Evolutionary conservation across 1,140 invertebrate genomes (phyloP), one percentile per base, ranked within the genome.

Genomic region (Coboldia fuscipes): DNA sequence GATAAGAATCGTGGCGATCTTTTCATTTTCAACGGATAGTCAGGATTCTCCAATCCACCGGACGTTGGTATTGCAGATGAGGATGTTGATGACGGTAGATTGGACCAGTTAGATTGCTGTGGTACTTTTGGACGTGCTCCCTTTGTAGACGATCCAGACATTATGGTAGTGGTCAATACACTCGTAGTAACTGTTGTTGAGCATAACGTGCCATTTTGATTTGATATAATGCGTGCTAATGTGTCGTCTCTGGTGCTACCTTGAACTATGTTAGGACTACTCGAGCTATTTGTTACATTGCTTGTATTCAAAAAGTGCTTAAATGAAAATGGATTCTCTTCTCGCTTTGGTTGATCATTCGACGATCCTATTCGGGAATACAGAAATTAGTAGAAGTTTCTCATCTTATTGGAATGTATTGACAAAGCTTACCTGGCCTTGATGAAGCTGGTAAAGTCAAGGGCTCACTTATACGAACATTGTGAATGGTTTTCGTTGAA

Each of bases 301-400:
- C 66, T 67, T 36, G 63, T 54, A 41, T 71, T 70, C 41, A 82
- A 47, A 48, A 82, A 82, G 47, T 81, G 77, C 48, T 78, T 76
- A 46, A 84, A 80, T 23, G 78, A 82, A 51, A 83, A 78, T 2
- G 73, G 67, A 51, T 74, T 74, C 31, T 75, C 74, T 43, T 76
- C 73, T 42, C 66, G 63, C 33, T 62, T 63, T 24, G 58, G 48
- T 7, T 51, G 45, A n/a, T n/a, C n/a, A n/a, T n/a, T n/a, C n/a
- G n/a, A n/a, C n/a, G n/a, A n/a, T n/a, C n/a, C n/a, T n/a, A n/a
- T n/a, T n/a, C n/a, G n/a, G n/a, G n/a, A n/a, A n/a, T n/a, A n/a
- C n/a, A n/a, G n/a, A n/a, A n/a, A n/a, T n/a, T n/a, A n/a, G n/a
- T n/a, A n/a, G n/a, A n/a, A n/a, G n/a, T n/a, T n/a, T n/a, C n/a